Evolutionary conservation across 2,888 invertebrate genomes (phyloP).

Genomic region (Hylaea fasciaria): DNA sequence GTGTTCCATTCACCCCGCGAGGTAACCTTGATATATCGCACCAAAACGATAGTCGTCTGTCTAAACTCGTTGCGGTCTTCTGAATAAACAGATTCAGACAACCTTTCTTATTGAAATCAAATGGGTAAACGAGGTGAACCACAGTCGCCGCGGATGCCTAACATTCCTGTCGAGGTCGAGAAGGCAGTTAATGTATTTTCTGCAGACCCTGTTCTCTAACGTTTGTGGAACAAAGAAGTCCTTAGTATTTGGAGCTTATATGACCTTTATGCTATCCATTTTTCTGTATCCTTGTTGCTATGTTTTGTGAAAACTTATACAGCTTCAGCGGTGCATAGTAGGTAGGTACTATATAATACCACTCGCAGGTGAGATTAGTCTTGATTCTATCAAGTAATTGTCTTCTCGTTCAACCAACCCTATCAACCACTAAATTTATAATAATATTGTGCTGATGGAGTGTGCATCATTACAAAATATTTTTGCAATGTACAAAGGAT

Average conservation of each 20-base stretch:
- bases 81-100: slow-evolving; percentile 53
- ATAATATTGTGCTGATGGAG: too few relatives aligned
- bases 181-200: slow-evolving; percentile 15
- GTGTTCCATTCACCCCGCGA: slow-evolving; percentile 11
- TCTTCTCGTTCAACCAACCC: too few relatives aligned
- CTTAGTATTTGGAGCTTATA: neutral
- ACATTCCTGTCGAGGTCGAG: slow-evolving; percentile 50
- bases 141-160: slow-evolving; percentile 50
- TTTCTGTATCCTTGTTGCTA: too few relatives aligned
- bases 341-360: too few relatives aligned
- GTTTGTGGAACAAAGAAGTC: neutral
- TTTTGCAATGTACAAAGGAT: too few relatives aligned
- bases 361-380: too few relatives aligned
- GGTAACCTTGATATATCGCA: slow-evolving; percentile 22
- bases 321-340: too few relatives aligned
- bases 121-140: slow-evolving; percentile 66
- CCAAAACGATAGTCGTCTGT: slow-evolving; percentile 32
- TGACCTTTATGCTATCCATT: neutral
- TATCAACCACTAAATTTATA: too few relatives aligned
- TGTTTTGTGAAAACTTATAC: too few relatives aligned
- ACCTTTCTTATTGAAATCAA: slow-evolving; percentile 67
- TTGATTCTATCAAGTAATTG: too few relatives aligned
- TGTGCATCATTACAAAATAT: too few relatives aligned
- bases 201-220: neutral
- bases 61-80: slow-evolving; percentile 52